phyloP scores from a whole-genome alignment of 2,113 vertebrate species.

The Synodontis membranacea region DNA sequence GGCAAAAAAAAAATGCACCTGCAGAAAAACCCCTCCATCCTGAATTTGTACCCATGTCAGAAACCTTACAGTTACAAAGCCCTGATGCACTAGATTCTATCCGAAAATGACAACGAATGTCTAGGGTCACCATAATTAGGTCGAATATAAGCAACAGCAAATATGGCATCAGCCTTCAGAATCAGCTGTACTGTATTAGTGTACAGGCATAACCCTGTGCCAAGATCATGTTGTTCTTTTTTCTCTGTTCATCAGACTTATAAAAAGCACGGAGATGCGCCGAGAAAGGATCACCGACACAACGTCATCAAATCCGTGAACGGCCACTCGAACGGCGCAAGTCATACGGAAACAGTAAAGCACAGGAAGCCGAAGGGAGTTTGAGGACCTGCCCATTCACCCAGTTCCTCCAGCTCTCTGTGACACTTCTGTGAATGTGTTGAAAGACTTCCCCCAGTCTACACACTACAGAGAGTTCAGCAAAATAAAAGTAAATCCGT shows the following conservation, averaged over 20 bases:
- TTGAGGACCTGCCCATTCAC: conserved; percentile 67
- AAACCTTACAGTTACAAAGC: neutral
- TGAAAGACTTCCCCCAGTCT: conserved; percentile 40
- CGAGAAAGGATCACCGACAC: conserved; percentile 83
- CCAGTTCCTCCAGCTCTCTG: conserved; percentile 41
- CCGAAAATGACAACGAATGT: neutral
- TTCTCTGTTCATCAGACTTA: conserved; percentile 79
- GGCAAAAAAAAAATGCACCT: no score
- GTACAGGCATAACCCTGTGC: neutral
- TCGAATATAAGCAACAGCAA: neutral
- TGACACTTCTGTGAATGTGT: conserved; percentile 41
- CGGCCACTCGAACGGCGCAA: conserved; percentile 80
- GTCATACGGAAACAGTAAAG: conserved; percentile 72
- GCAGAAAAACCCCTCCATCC: neutral
- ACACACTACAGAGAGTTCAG: conserved; percentile 55
- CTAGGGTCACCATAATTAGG: neutral
- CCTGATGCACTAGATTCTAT: neutral
- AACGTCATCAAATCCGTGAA: conserved; percentile 76
- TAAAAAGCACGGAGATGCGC: conserved; percentile 78
- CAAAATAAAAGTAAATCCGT: conserved; percentile 51
- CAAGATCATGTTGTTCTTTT: neutral
- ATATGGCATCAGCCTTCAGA: neutral
- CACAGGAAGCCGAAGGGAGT: conserved; percentile 84
- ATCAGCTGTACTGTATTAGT: neutral
- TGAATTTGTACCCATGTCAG: neutral